Evolutionary conservation across 2,113 vertebrate genomes (phyloP), one percentile per base, ranked within the genome.

Genomic region (Petromus typicus): DNA sequence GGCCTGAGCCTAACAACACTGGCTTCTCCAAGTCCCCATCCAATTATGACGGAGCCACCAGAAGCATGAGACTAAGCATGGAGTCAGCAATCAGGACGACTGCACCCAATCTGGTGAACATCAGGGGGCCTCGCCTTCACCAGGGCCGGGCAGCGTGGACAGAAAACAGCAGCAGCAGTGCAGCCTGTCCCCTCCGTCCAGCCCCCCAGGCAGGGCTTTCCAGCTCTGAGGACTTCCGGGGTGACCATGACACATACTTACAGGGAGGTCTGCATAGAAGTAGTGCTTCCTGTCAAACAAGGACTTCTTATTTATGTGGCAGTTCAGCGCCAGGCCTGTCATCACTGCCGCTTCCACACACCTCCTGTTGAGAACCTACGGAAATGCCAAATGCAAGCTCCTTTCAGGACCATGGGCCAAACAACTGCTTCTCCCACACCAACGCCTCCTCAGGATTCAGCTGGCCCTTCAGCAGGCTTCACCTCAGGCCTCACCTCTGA

Each of bases 231-330:
- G 23, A 80, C 61, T 16, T 37, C 1, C 67, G 27, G 81, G 86
- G 86, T 51, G 12, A 81, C 66, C 83, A 75, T 27, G 54, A 40
- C 61, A 69, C 86, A 84, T 96, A 99, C 99, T 99, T 98, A 99
- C 99, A 32, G 99, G 99, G 94, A 99, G 99, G 98, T 99, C 99
- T 59, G 99, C 99, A 64, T 99, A 99, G 98, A 99, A 99, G 98
- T 99, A 99, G 98, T 99, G 99, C 95, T 99, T 99, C 98, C 99
- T 99, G 99, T 99, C 99, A 98, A 99, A 99, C 86, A 99, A 97
- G 37, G 99, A 99, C 98, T 98, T 99, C 98, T 97, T 99, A 98
- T 99, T 99, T 97, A 99, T 99, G 94, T 95, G 98, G 97, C 99
- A 99, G 98, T 99, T 99, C 92, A 99, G 99, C 32, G 99, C 99